Evolutionary conservation across 1,140 invertebrate genomes (phyloP).

Genomic region (Chironomus tepperi): DNA sequence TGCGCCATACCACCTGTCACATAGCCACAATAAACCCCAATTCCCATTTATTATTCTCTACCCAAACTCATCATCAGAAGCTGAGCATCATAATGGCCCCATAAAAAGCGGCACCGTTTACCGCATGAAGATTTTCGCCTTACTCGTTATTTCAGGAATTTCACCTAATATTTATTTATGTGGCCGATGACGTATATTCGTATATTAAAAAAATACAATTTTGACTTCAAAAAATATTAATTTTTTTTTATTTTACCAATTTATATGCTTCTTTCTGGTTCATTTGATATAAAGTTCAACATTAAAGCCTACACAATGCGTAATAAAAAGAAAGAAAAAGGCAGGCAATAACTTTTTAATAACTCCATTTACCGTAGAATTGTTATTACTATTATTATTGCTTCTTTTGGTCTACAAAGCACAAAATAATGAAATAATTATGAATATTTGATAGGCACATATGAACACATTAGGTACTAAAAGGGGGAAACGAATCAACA

Average conservation of each 20-base stretch:
- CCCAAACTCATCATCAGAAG: no score
- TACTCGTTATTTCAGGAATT: neutral
- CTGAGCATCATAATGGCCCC: neutral
- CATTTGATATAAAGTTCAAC: no score
- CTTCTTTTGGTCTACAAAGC: neutral
- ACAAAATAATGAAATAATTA: neutral
- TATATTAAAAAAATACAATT: no score
- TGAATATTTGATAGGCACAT: neutral
- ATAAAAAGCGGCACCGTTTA: neutral
- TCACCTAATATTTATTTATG: conserved; percentile 15
- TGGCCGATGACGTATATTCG: neutral
- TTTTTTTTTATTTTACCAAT: no score
- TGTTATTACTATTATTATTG: neutral
- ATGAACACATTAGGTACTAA: neutral
- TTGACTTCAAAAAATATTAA: no score
- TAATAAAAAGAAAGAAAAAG: no score
- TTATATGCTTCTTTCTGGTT: no score
- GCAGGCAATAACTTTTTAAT: neutral
- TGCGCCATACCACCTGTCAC: no score
- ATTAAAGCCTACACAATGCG: no score
- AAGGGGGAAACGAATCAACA: no score
- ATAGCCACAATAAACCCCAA: no score
- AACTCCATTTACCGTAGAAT: neutral
- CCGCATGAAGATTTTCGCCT: neutral
- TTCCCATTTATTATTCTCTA: no score